Conservation (phyloP, 2,113 vertebrate species). For the Stigmatopora nigra region DNA sequence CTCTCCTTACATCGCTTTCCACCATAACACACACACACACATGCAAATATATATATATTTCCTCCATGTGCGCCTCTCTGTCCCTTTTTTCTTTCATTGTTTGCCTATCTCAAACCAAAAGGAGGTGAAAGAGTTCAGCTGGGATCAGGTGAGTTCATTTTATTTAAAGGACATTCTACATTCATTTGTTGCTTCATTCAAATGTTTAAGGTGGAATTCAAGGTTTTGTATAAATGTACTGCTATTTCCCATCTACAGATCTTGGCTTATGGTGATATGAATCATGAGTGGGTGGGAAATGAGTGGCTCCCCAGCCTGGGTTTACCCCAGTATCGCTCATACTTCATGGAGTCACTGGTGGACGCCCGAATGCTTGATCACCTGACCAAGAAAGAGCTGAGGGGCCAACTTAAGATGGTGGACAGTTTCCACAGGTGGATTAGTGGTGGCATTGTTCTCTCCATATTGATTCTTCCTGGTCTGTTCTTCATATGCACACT, state of each 20-base stretch:
- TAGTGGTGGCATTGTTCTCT: not conserved
- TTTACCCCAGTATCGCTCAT: constrained; percentile 88
- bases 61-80: constrained; percentile 50
- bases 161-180: not conserved
- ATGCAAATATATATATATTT: constrained; percentile 32
- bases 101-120: constrained; percentile 49
- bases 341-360: constrained; percentile 93
- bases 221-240: not conserved
- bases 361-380: constrained; percentile 92
- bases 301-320: constrained; percentile 91
- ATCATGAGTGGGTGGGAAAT: constrained; percentile 92
- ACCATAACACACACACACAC: constrained; percentile 35
- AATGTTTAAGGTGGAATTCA: not conserved
- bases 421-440: constrained; percentile 89
- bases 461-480: not conserved
- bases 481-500: not conserved
- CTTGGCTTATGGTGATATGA: constrained; percentile 91
- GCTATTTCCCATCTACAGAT: constrained; percentile 66
- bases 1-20: constrained; percentile 24
- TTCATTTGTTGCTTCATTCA: not conserved
- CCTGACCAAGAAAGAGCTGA: constrained; percentile 89
- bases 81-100: constrained; percentile 33
- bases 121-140: constrained; percentile 90
- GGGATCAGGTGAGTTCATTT: constrained; percentile 80
- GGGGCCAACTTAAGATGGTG: constrained; percentile 92